Evolutionary conservation across 2,113 vertebrate species (phyloP).

Genomic region (Cyphomyrus plagiostoma): DNA sequence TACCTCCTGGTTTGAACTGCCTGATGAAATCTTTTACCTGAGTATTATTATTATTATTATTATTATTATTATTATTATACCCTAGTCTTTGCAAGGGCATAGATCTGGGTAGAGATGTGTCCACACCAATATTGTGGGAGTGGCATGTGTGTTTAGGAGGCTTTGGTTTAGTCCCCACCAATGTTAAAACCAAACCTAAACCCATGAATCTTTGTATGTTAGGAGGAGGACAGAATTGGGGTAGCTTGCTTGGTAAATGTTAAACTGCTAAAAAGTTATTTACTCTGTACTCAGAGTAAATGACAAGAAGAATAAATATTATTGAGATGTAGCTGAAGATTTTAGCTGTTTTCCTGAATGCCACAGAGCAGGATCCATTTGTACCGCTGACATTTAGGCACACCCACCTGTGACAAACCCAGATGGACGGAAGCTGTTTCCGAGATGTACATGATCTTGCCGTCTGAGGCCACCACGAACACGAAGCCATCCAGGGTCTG

Average conservation of each 20-base stretch:
- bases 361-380: background rate
- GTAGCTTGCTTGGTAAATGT: background rate
- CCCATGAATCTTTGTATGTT: background rate
- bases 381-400: background rate
- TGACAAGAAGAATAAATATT: background rate
- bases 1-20: background rate
- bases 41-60: background rate
- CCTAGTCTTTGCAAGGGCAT: background rate
- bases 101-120: background rate
- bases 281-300: background rate
- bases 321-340: background rate
- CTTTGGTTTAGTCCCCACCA: background rate
- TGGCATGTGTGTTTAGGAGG: background rate
- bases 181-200: background rate
- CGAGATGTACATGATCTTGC: constrained; percentile 97
- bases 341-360: background rate
- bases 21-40: background rate
- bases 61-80: background rate
- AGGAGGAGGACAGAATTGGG: background rate
- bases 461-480: constrained; percentile 88
- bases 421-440: constrained; percentile 93
- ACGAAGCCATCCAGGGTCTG: constrained; percentile 95
- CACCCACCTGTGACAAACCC: constrained; percentile 85
- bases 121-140: background rate
- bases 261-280: background rate